Evolutionary conservation across 1,140 invertebrate species (phyloP).

Genomic region (Drosophila nannoptera): DNA sequence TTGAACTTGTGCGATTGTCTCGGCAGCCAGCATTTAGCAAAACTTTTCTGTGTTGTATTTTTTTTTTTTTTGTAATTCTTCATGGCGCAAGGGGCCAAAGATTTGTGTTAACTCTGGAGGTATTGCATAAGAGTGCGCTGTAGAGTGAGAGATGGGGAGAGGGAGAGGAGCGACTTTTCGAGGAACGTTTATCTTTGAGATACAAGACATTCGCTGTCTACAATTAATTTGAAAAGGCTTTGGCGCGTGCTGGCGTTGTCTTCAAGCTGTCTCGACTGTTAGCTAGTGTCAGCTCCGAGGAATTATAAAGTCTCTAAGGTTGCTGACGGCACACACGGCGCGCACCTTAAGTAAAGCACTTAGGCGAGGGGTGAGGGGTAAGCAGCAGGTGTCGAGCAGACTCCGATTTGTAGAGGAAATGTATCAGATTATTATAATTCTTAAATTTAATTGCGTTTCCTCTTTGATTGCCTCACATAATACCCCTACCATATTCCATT

Average conservation of each 20-base stretch:
- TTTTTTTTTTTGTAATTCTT: conserved; percentile 1
- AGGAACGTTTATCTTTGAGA: conserved; percentile 66
- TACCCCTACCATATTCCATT: no score
- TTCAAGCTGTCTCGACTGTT: not conserved
- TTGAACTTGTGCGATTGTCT: conserved; percentile 67
- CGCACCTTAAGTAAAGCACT: not conserved
- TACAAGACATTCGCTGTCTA: conserved; percentile 64
- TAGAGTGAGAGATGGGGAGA: not conserved
- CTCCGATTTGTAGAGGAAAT: no score
- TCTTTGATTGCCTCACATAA: no score
- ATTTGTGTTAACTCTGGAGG: conserved; percentile 42
- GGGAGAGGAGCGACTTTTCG: conserved; percentile 15
- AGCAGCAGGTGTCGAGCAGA: no score
- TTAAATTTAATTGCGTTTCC: no score
- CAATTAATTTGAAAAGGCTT: conserved; percentile 70
- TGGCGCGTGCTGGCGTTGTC: conserved; percentile 11
- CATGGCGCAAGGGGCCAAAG: conserved; percentile 21
- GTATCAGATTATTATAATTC: no score
- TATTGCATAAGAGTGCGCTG: conserved; percentile 55
- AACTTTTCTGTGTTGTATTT: conserved; percentile 35
- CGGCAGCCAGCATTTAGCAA: conserved; percentile 36
- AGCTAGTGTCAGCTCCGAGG: not conserved
- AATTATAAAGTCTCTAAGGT: not conserved
- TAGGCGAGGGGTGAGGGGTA: no score
- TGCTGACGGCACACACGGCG: no score